Base-by-base conservation (phyloP, 2,113 vertebrate genomes). In the Ploceus nigricollis region DNA sequence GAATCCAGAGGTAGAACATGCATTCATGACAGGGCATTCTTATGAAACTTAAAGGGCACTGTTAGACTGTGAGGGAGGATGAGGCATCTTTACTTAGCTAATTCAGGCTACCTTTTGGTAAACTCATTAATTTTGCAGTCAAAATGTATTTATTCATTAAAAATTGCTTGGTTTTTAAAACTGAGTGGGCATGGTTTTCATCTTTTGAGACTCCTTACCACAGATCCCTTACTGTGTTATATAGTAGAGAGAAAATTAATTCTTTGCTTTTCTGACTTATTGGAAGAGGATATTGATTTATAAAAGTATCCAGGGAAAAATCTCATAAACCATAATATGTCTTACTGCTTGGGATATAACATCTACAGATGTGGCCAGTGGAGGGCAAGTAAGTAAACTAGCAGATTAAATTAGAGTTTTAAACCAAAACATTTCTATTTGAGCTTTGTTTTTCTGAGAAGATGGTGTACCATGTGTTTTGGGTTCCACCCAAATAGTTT, bases 241-340 rank as follows among this genome's bases (percentile, higher is more conserved):
- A 24, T 7, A 56, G 24, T 51, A 48, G 56, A 58, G 30, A 75
- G 19, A 71, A 93, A 82, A 76, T 54, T 6, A 50, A 28, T 27
- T 91, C 27, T 71, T 45, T 53, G 7, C 33, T 95, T 89, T 78
- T 84, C 35, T 47, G 31, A 60, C 12, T 15, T 89, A n/a, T 60
- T 90, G n/a, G 69, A 87, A 85, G 53, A 90, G 10, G 13, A 4
- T 82, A 44, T 90, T 91, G 66, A 90, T 88, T 93, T 85, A 65
- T 87, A 63, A 40, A 87, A 84, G 20, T 60, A 82, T n/a, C 15
- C 13, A 82, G 78, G 61, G 70, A 87, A 79, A 82, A 90, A 69
- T 81, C 61, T 78, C 48, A 71, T 70, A 87, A 84, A 82, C 13
- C 11, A 5, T 83, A 73, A 12, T 35, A 31, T 28, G 15, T 82